A percentile compares a stretch with the other conserved stretches of the same genome.
Conservation (phyloP, 2,888 invertebrate genomes). For the Pristionchus maxplancki region DNA sequence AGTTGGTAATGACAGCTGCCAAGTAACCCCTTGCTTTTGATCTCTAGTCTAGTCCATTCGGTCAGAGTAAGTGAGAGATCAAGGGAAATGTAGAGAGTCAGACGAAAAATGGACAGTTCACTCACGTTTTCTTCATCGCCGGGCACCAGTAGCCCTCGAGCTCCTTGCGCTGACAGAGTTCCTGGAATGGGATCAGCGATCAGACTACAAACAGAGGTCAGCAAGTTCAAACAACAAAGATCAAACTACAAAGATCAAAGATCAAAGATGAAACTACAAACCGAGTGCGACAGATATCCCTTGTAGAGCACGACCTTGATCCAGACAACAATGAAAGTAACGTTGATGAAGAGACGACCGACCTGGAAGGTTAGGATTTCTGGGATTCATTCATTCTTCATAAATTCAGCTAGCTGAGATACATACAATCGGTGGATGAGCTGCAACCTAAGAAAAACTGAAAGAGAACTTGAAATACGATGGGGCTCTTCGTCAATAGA, state of each 20-base stretch:
- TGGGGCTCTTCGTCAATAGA: no score
- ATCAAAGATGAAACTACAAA: not conserved
- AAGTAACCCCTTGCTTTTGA: no score
- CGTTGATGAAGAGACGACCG: constrained; percentile 73
- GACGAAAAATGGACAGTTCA: no score
- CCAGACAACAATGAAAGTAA: constrained; percentile 73
- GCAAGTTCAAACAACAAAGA: not conserved
- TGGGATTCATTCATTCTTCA: no score
- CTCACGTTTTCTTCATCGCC: constrained; percentile 57
- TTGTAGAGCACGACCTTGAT: constrained; percentile 75
- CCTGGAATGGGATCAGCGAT: constrained; percentile 58
- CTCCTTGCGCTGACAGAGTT: constrained; percentile 75
- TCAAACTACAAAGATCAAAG: not conserved
- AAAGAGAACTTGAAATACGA: no score
- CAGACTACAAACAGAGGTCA: not conserved
- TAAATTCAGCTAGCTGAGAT: no score
- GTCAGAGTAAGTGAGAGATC: no score
- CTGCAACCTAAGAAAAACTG: no score
- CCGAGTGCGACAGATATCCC: not conserved
- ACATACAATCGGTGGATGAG: no score
- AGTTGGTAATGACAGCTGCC: no score
- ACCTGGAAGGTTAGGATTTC: constrained; percentile 54
- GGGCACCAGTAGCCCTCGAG: constrained; percentile 77
- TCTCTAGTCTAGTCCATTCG: no score
- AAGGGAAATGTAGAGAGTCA: no score